Evolutionary conservation across 35 echinoderm and acorn worm species (phyloP).

Genomic region (Apostichopus californicus): DNA sequence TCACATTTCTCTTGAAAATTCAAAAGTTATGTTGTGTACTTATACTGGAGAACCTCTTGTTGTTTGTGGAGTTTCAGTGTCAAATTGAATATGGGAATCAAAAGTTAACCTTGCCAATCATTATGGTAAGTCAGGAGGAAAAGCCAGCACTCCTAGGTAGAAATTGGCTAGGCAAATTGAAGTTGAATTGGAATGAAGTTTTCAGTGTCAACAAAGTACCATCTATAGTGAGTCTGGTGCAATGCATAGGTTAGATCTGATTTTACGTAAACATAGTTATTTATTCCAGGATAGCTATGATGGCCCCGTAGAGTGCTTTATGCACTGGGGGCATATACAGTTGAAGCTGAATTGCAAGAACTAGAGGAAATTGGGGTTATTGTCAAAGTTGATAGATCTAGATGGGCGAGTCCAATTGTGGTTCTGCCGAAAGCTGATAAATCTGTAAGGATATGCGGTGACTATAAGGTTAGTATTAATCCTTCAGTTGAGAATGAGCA

Average conservation of each 20-base stretch:
- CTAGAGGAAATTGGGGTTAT: conserved; percentile 42
- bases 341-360: conserved; percentile 21
- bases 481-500: conserved; percentile 27
- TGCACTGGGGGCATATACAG: conserved; percentile 10
- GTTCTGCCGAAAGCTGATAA: neutral
- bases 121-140: neutral
- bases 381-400: conserved; percentile 36
- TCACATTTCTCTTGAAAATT: neutral
- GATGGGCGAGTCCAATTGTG: conserved; percentile 18
- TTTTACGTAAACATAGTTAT: conserved; percentile 30
- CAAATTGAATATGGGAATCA: neutral
- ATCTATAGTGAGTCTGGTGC: neutral
- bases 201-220: conserved; percentile 4
- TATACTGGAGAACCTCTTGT: no score
- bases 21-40: neutral
- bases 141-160: neutral
- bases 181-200: conserved; percentile 14
- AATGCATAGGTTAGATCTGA: conserved; percentile 22
- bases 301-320: conserved; percentile 66
- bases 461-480: conserved; percentile 86
- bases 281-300: conserved; percentile 31
- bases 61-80: no score
- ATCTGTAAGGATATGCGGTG: conserved; percentile 59
- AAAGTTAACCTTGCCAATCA: neutral
- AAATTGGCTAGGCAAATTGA: no score